These are phyloP conservation scores for Chaetophractus vellerosus DNA, from an alignment of 2,797 vertebrate species.

Conservation along the genomic window DNA sequence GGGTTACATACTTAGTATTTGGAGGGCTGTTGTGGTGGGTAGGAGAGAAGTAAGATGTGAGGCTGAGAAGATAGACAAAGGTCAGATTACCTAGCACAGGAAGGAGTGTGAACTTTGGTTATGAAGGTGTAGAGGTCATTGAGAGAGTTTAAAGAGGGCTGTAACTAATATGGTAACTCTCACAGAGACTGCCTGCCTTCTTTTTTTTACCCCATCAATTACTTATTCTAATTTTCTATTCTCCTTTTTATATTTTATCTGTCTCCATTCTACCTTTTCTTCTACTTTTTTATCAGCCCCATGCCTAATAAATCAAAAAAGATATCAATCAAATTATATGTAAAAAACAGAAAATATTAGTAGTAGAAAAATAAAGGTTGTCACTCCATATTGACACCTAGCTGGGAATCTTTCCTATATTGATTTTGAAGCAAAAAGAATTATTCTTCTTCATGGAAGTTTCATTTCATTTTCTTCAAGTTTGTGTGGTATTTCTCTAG, in stretches of 20 bases:
- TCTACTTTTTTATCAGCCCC: not conserved
- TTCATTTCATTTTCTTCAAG: too few relatives aligned
- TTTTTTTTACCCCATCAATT: not conserved
- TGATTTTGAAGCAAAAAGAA: too few relatives aligned
- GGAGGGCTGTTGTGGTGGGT: not conserved
- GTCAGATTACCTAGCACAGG: not conserved
- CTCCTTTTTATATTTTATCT: not conserved
- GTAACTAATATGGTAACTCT: not conserved
- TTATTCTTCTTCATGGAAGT: too few relatives aligned
- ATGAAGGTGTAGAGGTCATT: not conserved
- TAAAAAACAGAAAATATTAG: not conserved
- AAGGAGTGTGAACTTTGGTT: not conserved
- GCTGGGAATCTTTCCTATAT: too few relatives aligned
- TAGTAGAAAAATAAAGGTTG: not conserved
- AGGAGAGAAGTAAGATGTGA: not conserved
- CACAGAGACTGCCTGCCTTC: not conserved
- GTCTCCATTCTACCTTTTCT: not conserved
- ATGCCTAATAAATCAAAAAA: not conserved
- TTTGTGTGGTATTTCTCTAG: too few relatives aligned
- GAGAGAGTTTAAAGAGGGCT: not conserved
- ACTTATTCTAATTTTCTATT: not conserved
- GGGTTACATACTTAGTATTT: not conserved
- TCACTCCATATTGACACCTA: not conserved
- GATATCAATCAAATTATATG: not conserved
- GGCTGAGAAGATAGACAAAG: not conserved